A percentile compares a stretch with the other conserved stretches of the same genome.
Evolutionary conservation across 2,888 invertebrate genomes (phyloP).

Genomic region (Conomelus anceps): DNA sequence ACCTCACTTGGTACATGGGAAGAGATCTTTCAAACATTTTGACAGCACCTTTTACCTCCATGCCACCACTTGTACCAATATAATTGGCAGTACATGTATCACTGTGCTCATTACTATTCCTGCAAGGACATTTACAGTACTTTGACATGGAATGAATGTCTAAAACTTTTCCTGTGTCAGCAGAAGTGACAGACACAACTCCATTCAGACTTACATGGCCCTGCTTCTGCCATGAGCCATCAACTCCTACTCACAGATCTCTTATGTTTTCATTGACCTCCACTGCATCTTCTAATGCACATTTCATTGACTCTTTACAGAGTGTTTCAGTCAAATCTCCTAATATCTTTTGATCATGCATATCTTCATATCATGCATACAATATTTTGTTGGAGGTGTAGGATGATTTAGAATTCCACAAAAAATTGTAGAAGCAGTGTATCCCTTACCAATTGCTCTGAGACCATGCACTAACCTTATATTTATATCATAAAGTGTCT

Average conservation of each 20-base stretch:
- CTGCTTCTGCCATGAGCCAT: constrained; percentile 16
- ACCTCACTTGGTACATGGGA: not conserved
- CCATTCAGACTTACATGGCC: constrained; percentile 11
- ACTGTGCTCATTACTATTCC: not conserved
- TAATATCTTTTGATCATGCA: too few species aligned
- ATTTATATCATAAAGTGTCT: not conserved
- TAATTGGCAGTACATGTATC: constrained; percentile 2
- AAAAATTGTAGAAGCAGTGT: constrained; percentile 3
- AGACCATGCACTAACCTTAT: constrained; percentile 7
- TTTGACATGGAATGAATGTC: constrained; percentile 4
- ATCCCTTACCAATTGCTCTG: constrained; percentile 8
- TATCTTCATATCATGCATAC: not conserved
- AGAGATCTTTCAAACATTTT: not conserved
- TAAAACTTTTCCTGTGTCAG: constrained; percentile 5
- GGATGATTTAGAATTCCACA: not conserved
- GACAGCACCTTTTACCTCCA: constrained; percentile 9
- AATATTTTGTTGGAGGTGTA: constrained; percentile 1
- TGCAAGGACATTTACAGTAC: constrained; percentile 5
- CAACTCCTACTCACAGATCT: constrained; percentile 7
- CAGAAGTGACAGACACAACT: constrained; percentile 1
- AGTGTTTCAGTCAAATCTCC: not conserved
- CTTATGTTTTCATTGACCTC: not conserved
- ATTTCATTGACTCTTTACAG: not conserved
- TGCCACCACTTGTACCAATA: constrained; percentile 2
- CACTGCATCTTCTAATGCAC: constrained; percentile 4